Evolutionary conservation across 2,113 vertebrate species (phyloP).

Genomic region (Osmerus mordax): DNA sequence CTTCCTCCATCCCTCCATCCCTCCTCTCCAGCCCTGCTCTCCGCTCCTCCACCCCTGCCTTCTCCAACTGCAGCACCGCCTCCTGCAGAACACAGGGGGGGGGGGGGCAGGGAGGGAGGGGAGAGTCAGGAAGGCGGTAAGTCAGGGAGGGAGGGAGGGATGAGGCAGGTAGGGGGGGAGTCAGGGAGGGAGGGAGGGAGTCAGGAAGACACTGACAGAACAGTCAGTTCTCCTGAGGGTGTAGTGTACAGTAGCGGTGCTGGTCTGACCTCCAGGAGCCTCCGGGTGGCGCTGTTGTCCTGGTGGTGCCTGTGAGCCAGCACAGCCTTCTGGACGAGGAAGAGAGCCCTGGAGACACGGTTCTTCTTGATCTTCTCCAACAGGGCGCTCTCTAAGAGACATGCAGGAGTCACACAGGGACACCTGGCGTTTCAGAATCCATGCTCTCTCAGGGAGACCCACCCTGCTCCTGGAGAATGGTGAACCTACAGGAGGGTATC

Average conservation of each 20-base stretch:
- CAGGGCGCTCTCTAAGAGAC: conserved; percentile 71
- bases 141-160: background rate
- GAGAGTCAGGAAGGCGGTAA: background rate
- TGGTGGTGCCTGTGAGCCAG: conserved; percentile 62
- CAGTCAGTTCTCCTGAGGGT: no score
- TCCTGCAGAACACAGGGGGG: conserved; percentile 67
- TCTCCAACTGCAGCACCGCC: conserved; percentile 78
- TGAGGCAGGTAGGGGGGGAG: background rate
- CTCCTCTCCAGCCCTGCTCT: conserved; percentile 58
- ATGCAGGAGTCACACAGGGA: conserved; percentile 24
- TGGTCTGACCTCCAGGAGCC: conserved; percentile 73
- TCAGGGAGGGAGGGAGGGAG: background rate
- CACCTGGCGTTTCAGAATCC: no score
- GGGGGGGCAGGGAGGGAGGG: background rate
- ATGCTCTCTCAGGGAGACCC: no score
- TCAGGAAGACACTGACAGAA: background rate
- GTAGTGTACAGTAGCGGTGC: no score
- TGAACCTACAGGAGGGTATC: no score
- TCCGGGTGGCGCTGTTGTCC: conserved; percentile 49
- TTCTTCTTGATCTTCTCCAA: conserved; percentile 84
- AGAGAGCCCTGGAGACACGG: conserved; percentile 83
- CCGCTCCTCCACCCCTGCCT: conserved; percentile 80
- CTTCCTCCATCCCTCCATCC: conserved; percentile 40
- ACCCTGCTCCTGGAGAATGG: no score
- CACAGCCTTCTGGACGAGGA: conserved; percentile 83